Base-by-base conservation (phyloP, 1,140 invertebrate genomes). In the Atopsyche davidsoni region DNA sequence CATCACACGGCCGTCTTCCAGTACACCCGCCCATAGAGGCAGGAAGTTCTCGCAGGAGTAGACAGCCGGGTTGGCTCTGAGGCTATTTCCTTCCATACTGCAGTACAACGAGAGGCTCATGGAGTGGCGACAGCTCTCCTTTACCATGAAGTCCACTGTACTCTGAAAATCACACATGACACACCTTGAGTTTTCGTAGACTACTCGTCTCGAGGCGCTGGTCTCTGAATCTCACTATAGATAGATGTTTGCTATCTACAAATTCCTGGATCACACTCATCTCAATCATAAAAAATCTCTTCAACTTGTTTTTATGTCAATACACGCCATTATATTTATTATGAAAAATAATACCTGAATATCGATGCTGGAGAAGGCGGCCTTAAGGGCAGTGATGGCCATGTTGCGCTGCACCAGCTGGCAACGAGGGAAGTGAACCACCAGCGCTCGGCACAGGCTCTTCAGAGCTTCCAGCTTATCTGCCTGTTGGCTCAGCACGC, bases 91-190 rank as follows among this genome's bases (percentile, higher is more conserved):
- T 39, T 43, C 32, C 16, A 18, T 22, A 4, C 36, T 40, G 21
- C 22, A 50, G 25, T 51, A 40, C 6, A 58, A 32, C 14, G 51
- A 50, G 11, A 36, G 18, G 3, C 47, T 54, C 11, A 54, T 36
- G 17, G 23, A 53, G 36, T 58, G 44, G 28, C 49, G 32, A 39
- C 56, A 51, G 16, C 51, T 53, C 35, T 58, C 56, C 3, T 34
- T 46, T 1, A 58, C 44, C 11, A 58, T 48, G 16, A 25, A 44
- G 14, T 44, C n/a, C 2, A 48, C 40, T 2, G 54, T 21, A 18
- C 14, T 47, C 56, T 58, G 24, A 3, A 54, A 48, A n/a, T n/a
- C n/a, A n/a, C n/a, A n/a, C n/a, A n/a, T n/a, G n/a, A n/a, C n/a
- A n/a, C n/a, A n/a, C n/a, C n/a, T n/a, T n/a, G n/a, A n/a, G n/a